Percentiles rank a stretch among this genome's conserved stretches.
phyloP scores from a whole-genome alignment of 2,888 invertebrate species.

The Mesorhabditis spiculigera region DNA sequence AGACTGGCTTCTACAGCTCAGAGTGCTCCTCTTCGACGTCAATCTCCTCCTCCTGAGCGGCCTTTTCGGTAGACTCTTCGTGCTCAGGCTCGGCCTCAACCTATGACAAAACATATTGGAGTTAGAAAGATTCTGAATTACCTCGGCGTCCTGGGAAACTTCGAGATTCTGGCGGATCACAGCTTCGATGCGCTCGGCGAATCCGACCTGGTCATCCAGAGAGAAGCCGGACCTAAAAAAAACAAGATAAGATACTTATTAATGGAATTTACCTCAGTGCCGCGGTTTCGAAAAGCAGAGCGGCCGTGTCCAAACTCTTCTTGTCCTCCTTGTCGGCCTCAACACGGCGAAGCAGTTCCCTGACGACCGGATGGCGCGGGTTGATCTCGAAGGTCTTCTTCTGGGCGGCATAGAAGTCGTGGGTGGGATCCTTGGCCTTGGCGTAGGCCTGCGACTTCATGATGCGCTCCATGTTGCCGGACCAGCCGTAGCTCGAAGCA shows the following conservation, averaged over 20 bases:
- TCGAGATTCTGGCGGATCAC: constrained; percentile 71
- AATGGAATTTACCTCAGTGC: constrained; percentile 66
- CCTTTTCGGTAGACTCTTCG: constrained; percentile 68
- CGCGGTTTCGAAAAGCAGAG: constrained; percentile 86
- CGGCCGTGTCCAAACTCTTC: constrained; percentile 77
- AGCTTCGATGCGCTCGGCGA: constrained; percentile 83
- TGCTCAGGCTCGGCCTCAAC: constrained; percentile 59
- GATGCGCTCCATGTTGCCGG: constrained; percentile 97
- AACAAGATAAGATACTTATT: not conserved
- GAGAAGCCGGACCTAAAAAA: constrained; percentile 82
- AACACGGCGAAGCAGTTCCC: constrained; percentile 81
- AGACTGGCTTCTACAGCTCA: constrained; percentile 37
- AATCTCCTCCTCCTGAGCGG: constrained; percentile 49
- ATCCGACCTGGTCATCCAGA: constrained; percentile 75
- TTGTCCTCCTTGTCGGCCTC: constrained; percentile 74
- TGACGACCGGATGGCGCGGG: constrained; percentile 90
- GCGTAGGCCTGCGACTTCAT: constrained; percentile 87
- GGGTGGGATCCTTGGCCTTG: constrained; percentile 85
- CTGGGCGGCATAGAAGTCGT: constrained; percentile 74
- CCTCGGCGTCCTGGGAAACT: constrained; percentile 57
- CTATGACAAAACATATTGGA: not conserved
- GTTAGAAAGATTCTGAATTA: constrained; percentile 17
- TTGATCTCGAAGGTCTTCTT: constrained; percentile 97
- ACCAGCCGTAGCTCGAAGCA: constrained; percentile 95
- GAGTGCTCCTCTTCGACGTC: constrained; percentile 56